Evolutionary conservation across 2,113 vertebrate species (phyloP).

Genomic region (Eubucco bourcierii): DNA sequence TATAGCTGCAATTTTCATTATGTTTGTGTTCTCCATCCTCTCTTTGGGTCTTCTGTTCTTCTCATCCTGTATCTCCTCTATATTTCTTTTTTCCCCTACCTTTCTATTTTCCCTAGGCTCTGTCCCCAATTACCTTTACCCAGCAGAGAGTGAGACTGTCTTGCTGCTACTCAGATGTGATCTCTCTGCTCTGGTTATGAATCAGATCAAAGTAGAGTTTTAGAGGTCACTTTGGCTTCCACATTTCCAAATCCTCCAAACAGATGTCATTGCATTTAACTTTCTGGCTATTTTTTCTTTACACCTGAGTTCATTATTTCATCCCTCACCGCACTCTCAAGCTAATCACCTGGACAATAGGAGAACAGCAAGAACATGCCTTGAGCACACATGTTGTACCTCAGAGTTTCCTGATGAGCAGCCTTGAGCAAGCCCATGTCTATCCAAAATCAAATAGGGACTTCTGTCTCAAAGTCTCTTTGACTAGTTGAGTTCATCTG

Average conservation of each 20-base stretch:
- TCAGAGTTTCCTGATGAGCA: not conserved
- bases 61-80: not conserved
- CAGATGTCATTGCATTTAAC: not conserved
- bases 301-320: not conserved
- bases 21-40: not conserved
- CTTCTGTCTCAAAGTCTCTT: not conserved
- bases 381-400: not conserved
- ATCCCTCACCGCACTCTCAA: accelerated
- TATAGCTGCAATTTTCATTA: not conserved
- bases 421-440: not conserved
- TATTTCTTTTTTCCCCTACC: not conserved
- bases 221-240: not conserved
- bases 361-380: not conserved
- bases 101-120: not conserved
- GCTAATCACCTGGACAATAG: not conserved
- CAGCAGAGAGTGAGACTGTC: not conserved
- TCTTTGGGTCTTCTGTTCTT: not conserved
- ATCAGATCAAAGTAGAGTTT: not conserved
- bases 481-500: not conserved
- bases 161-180: not conserved
- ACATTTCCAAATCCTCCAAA: not conserved
- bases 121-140: not conserved
- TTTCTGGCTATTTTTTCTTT: not conserved
- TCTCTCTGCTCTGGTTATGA: not conserved
- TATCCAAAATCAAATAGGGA: accelerated